phyloP scores from a whole-genome alignment of 2,888 invertebrate genomes.

The Protophormia terraenovae region DNA sequence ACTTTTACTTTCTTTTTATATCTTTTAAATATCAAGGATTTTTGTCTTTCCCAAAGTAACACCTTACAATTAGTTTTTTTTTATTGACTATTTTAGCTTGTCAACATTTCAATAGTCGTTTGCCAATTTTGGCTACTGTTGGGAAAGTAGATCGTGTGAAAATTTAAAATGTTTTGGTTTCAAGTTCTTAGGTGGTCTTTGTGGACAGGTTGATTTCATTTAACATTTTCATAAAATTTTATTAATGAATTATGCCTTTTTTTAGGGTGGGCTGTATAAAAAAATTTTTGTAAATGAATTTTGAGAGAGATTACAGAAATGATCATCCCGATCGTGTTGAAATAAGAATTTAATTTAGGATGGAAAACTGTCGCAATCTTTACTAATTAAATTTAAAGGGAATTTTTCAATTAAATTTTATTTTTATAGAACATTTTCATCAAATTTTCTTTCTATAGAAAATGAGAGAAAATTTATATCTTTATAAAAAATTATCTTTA shows the following conservation, averaged over 20 bases:
- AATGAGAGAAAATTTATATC: no score
- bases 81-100: background rate
- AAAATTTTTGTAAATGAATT: background rate
- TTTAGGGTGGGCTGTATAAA: background rate
- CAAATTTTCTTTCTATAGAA: no score
- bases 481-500: no score
- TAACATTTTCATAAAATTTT: background rate
- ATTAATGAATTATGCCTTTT: background rate
- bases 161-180: slow-evolving; percentile 39
- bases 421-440: no score
- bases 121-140: slow-evolving; percentile 60
- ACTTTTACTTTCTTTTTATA: slow-evolving; percentile 1
- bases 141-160: slow-evolving; percentile 46
- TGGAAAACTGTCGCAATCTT: no score
- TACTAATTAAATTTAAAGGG: no score
- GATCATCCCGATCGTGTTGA: no score
- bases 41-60: background rate
- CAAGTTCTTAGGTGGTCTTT: slow-evolving; percentile 54
- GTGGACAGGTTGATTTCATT: background rate
- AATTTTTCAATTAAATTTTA: no score
- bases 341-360: no score
- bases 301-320: no score
- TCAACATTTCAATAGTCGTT: slow-evolving; percentile 32
- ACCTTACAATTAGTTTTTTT: slow-evolving; percentile 16
- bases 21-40: slow-evolving; percentile 10